phyloP scores from a whole-genome alignment of 1,140 invertebrate genomes.

The Zaprionus africanus region DNA sequence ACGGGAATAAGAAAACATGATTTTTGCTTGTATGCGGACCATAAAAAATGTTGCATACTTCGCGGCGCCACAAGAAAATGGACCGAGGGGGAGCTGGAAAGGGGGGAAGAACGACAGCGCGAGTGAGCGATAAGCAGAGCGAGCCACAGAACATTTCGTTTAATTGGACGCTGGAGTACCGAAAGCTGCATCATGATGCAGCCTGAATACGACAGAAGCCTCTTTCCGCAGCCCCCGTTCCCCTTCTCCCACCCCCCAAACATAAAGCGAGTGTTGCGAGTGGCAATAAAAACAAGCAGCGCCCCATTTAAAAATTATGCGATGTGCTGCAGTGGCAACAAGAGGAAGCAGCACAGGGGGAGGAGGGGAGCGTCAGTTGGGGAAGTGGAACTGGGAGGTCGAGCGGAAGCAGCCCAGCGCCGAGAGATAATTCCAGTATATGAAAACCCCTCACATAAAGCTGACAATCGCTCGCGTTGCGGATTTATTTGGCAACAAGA shows the following conservation, averaged over 20 bases:
- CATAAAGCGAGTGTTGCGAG: constrained; percentile 16
- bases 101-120: neutral
- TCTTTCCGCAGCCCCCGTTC: neutral
- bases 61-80: constrained; percentile 45
- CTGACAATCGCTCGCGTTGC: constrained; percentile 31
- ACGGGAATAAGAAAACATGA: constrained; percentile 82
- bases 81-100: constrained; percentile 39
- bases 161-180: constrained; percentile 79
- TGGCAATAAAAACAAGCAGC: constrained; percentile 55
- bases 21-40: constrained; percentile 78
- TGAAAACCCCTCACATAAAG: constrained; percentile 32
- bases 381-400: neutral
- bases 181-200: constrained; percentile 77
- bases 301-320: constrained; percentile 56
- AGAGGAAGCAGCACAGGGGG: constrained; percentile 9
- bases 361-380: neutral
- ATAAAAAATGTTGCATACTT: constrained; percentile 81
- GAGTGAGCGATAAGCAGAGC: constrained; percentile 38
- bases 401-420: constrained; percentile 2
- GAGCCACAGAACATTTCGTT: constrained; percentile 78
- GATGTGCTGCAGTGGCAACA: constrained; percentile 37
- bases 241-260: neutral
- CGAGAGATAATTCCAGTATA: constrained; percentile 23
- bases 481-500: constrained; percentile 14
- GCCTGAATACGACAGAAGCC: constrained; percentile 49